phyloP scores from a whole-genome alignment of 2,797 vertebrate genomes.

The Hafferia zeledoni region DNA sequence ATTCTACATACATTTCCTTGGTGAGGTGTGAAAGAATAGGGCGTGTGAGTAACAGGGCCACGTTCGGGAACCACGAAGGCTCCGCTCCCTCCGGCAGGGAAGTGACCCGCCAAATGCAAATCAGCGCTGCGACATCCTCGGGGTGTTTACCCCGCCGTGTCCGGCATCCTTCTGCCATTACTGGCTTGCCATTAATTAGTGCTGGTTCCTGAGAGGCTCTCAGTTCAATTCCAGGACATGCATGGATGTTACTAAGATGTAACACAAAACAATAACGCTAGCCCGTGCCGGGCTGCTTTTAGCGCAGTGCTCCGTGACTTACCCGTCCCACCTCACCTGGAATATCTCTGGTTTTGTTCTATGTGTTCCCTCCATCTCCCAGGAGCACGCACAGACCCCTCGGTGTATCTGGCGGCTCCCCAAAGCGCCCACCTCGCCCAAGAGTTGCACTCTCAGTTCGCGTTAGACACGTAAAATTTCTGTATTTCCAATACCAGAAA shows the following conservation, averaged over 20 bases:
- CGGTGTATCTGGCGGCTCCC: background rate
- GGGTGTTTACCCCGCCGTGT: background rate
- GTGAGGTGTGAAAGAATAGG: background rate
- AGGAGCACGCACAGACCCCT: background rate
- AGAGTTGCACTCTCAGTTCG: background rate
- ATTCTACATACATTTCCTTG: accelerated
- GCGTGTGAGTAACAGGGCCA: background rate
- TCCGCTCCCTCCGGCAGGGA: background rate
- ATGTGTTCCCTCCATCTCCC: background rate
- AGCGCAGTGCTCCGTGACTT: accelerated
- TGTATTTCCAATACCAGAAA: accelerated
- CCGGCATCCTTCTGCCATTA: background rate
- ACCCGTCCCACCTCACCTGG: background rate
- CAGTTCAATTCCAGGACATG: background rate
- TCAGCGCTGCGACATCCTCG: background rate
- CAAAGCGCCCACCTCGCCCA: accelerated
- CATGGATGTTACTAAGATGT: background rate
- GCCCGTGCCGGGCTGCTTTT: background rate
- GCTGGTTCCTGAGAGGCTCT: background rate
- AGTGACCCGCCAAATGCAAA: background rate
- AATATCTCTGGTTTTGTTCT: background rate
- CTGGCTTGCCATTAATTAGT: background rate
- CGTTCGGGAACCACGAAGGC: accelerated
- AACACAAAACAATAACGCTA: background rate
- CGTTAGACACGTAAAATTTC: accelerated